Percentiles rank a stretch among this genome's conserved stretches.
Conservation (phyloP, 1,140 invertebrate genomes). For the Bathynomus jamesi region DNA sequence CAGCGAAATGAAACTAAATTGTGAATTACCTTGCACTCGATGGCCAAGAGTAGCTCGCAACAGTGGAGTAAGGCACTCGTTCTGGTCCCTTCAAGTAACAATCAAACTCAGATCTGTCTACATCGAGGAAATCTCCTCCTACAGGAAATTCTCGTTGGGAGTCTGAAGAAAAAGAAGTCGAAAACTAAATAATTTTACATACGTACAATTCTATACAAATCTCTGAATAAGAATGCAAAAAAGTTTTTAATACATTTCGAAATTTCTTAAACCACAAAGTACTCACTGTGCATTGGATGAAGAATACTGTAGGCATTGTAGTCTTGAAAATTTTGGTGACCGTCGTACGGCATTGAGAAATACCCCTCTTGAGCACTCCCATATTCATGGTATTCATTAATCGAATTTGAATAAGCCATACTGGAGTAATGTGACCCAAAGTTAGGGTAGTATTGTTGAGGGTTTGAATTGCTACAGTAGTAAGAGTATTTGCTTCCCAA, state of each 20-base stretch:
- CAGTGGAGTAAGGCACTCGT: constrained; percentile 11
- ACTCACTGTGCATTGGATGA: neutral
- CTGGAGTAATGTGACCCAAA: constrained; percentile 9
- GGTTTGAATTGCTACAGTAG: neutral
- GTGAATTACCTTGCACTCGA: too few species aligned
- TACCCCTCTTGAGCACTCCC: constrained; percentile 1
- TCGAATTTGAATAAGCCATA: neutral
- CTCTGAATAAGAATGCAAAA: too few species aligned
- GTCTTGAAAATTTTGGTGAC: neutral
- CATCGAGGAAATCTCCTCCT: neutral
- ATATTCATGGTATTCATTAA: constrained; percentile 11
- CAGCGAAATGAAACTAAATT: too few species aligned
- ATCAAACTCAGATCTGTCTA: constrained; percentile 38
- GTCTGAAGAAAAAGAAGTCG: neutral
- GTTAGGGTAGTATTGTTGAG: neutral
- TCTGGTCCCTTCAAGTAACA: constrained; percentile 37
- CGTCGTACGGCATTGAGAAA: constrained; percentile 13
- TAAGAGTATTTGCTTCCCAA: neutral
- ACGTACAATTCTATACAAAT: too few species aligned
- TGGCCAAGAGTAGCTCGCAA: constrained; percentile 20
- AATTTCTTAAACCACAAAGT: too few species aligned
- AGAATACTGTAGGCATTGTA: neutral
- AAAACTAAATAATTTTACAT: neutral
- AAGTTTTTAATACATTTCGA: too few species aligned
- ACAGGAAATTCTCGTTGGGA: neutral